Conservation (phyloP, 2,888 invertebrate species). For the Lithophane semibrunnea region DNA sequence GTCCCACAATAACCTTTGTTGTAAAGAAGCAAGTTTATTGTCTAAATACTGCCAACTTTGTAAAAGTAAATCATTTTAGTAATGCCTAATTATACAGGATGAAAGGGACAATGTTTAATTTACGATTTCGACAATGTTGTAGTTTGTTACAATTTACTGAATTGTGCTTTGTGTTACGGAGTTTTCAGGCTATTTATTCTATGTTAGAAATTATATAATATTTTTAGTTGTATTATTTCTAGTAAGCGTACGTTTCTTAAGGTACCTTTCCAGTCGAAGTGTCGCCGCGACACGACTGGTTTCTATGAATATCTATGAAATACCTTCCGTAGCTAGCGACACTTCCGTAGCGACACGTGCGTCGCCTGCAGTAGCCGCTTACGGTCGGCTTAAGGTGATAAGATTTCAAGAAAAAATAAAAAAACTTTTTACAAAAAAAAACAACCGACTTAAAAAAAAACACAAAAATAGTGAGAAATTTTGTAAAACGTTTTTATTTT, state of each 20-base stretch:
- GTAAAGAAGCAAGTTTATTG: slow-evolving; percentile 24
- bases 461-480: too few species aligned
- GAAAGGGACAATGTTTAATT: slow-evolving; percentile 10
- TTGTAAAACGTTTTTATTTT: too few species aligned
- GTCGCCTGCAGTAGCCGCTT: too few species aligned
- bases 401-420: too few species aligned
- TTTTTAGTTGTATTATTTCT: neutral
- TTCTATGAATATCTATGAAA: too few species aligned
- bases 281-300: too few species aligned
- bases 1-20: slow-evolving; percentile 24
- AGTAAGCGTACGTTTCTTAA: neutral
- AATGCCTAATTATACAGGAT: slow-evolving; percentile 3
- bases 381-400: too few species aligned
- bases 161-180: neutral
- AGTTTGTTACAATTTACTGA: neutral
- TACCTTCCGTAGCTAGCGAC: too few species aligned
- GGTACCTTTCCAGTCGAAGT: too few species aligned
- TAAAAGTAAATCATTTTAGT: slow-evolving; percentile 16
- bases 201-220: neutral
- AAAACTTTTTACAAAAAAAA: too few species aligned
- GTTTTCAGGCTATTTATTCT: neutral
- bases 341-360: too few species aligned
- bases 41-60: slow-evolving; percentile 8
- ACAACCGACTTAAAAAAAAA: too few species aligned
- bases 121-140: neutral